Percentiles rank a stretch among this genome's conserved stretches.
These are phyloP conservation scores for Phataginus tetradactyla DNA, from an alignment of 2,797 vertebrate genomes.

Conservation along the genomic window DNA sequence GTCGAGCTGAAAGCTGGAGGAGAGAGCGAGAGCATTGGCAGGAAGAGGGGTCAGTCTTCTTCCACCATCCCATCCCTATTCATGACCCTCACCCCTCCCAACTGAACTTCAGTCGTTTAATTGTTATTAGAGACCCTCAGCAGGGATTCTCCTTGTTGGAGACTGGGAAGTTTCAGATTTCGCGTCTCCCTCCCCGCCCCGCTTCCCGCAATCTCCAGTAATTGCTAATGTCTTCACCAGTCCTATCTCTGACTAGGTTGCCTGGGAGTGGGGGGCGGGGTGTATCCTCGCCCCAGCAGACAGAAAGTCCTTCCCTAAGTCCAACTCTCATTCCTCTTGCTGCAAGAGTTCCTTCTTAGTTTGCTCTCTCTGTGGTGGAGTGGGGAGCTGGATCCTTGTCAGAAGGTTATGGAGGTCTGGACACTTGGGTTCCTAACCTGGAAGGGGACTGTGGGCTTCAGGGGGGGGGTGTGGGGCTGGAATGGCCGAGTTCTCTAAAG, in stretches of 20 bases:
- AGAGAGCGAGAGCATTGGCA: background rate
- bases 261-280: background rate
- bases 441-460: background rate
- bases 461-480: background rate
- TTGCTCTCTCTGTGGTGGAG: background rate
- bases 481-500: background rate
- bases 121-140: constrained; percentile 35
- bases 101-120: constrained; percentile 25
- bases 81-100: background rate
- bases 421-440: background rate
- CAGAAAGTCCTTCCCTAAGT: background rate
- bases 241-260: background rate
- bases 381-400: background rate
- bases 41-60: background rate
- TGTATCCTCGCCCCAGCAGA: background rate
- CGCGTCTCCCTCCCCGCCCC: background rate
- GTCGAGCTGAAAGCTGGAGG: background rate
- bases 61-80: background rate
- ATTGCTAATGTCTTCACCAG: background rate
- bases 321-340: background rate
- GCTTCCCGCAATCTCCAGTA: background rate
- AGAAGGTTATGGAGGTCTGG: background rate
- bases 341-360: background rate
- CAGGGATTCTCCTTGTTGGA: background rate
- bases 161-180: background rate